These are phyloP conservation scores for Aricia agestis DNA, from an alignment of 1,140 invertebrate genomes.

Conservation along the genomic window DNA sequence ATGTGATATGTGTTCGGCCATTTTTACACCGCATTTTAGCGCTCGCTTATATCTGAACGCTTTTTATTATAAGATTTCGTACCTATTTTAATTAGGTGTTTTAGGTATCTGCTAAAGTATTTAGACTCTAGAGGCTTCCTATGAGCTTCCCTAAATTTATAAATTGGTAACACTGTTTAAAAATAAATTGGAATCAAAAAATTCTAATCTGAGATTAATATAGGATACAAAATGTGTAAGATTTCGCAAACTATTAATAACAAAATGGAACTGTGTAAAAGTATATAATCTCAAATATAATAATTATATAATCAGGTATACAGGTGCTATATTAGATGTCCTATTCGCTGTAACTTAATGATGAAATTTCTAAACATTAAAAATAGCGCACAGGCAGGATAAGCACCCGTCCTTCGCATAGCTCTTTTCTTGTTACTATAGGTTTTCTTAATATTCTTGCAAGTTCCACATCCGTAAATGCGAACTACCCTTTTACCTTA, in stretches of 20 bases:
- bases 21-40: background rate
- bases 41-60: background rate
- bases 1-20: background rate
- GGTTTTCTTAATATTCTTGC: too few species aligned
- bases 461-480: too few species aligned
- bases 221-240: background rate
- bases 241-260: too few species aligned
- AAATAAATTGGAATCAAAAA: background rate
- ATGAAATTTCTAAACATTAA: background rate
- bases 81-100: too few species aligned
- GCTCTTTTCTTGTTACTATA: too few species aligned
- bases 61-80: too few species aligned
- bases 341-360: constrained; percentile 2
- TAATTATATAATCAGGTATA: background rate
- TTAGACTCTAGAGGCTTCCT: background rate
- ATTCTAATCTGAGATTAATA: background rate
- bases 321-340: background rate
- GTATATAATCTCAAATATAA: background rate
- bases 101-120: background rate
- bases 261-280: background rate
- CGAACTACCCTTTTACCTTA: too few species aligned
- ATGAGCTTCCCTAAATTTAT: background rate
- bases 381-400: too few species aligned
- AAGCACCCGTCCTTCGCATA: too few species aligned
- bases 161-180: background rate